Evolutionary conservation across 2,113 vertebrate species (phyloP).

Genomic region (Trogon melanurus): DNA sequence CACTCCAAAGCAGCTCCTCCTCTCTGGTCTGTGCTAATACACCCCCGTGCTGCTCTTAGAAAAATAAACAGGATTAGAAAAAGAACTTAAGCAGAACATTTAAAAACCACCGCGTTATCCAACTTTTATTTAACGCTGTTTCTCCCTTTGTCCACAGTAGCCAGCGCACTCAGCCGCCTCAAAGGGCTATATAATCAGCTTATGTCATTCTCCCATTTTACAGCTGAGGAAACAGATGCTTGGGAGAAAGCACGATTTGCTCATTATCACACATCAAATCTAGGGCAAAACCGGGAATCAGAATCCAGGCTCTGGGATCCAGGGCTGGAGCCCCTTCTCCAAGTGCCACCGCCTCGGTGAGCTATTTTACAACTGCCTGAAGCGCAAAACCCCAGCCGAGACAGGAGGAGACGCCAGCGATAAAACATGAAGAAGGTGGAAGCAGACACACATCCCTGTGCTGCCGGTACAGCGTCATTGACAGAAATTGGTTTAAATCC

Average conservation of each 20-base stretch:
- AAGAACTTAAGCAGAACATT: conserved; percentile 28
- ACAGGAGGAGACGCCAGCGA: background rate
- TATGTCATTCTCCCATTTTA: conserved; percentile 59
- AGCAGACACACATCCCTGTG: background rate
- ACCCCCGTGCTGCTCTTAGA: conserved; percentile 3
- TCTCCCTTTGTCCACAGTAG: conserved; percentile 43
- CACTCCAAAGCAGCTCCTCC: conserved; percentile 29
- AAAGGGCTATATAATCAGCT: conserved; percentile 48
- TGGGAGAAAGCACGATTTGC: conserved; percentile 48
- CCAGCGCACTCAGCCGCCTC: conserved; percentile 30
- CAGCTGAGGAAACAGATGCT: conserved; percentile 68
- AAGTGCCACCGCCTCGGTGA: background rate
- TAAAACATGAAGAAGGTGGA: background rate
- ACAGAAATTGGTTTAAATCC: background rate
- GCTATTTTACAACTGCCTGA: background rate
- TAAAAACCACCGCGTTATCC: conserved; percentile 1
- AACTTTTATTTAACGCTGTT: conserved; percentile 16
- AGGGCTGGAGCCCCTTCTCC: background rate
- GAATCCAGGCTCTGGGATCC: conserved; percentile 26
- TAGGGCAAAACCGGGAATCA: conserved; percentile 60
- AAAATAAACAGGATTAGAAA: conserved; percentile 50
- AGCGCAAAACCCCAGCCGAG: background rate
- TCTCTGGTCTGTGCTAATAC: conserved; percentile 13
- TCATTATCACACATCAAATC: conserved; percentile 55
- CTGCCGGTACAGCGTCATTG: background rate